Evolutionary conservation across 2,797 vertebrate species (phyloP).

Genomic region (Rhinella marina): DNA sequence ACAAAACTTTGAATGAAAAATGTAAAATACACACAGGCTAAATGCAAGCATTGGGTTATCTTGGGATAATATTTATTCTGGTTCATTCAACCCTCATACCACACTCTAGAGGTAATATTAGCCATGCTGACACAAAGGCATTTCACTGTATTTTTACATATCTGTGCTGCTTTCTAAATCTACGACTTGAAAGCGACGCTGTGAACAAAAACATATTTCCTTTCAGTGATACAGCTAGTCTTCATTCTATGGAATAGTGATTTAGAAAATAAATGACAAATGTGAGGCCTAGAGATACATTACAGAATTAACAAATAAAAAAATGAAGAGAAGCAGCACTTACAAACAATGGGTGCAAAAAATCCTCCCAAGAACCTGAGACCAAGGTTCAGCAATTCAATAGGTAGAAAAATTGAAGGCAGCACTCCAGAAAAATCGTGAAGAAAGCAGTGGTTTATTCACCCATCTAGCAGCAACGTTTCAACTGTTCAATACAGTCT

Average conservation of each 20-base stretch:
- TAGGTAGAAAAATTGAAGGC: too few relatives aligned
- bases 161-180: constrained; percentile 3
- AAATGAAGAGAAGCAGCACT: too few relatives aligned
- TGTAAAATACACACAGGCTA: constrained; percentile 10
- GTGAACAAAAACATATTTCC: background rate
- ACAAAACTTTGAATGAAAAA: constrained; percentile 36
- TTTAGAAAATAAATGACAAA: background rate
- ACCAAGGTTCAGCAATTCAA: too few relatives aligned
- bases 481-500: too few relatives aligned
- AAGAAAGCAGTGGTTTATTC: too few relatives aligned
- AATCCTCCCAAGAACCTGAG: too few relatives aligned
- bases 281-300: background rate
- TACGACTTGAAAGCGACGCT: background rate
- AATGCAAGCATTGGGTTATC: constrained; percentile 35
- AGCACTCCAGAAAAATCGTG: too few relatives aligned
- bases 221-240: background rate
- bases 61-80: constrained; percentile 48
- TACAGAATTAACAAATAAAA: too few relatives aligned
- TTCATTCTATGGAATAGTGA: background rate
- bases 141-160: constrained; percentile 28
- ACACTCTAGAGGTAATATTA: constrained; percentile 18
- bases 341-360: too few relatives aligned
- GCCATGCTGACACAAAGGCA: constrained; percentile 6
- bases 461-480: too few relatives aligned
- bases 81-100: constrained; percentile 28